Percentiles rank a stretch among this genome's conserved stretches.
Conservation (phyloP, 2,797 vertebrate species). For the Eospalax fontanierii region DNA sequence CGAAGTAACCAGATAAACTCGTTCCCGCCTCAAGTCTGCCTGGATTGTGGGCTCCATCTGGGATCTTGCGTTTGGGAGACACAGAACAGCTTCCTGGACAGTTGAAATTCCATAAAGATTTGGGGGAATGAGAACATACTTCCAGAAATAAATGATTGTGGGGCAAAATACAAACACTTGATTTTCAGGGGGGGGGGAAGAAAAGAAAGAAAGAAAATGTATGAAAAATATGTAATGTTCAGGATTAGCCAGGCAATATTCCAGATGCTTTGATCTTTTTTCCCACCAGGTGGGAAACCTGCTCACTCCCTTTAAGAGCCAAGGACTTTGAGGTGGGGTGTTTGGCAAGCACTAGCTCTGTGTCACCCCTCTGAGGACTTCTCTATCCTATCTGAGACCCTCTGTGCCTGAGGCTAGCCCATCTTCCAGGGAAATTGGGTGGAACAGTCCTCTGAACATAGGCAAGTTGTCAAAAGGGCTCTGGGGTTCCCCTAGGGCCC, state of each 20-base stretch:
- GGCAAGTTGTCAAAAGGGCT: background rate
- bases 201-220: conserved; percentile 10
- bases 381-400: background rate
- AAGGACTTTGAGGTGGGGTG: background rate
- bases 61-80: background rate
- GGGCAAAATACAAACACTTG: conserved; percentile 24
- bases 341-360: background rate
- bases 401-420: background rate
- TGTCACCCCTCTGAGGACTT: background rate
- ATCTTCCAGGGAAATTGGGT: background rate
- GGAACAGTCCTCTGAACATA: background rate
- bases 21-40: background rate
- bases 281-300: background rate
- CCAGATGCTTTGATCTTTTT: background rate
- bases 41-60: background rate
- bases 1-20: conserved; percentile 52
- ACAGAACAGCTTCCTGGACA: background rate
- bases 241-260: background rate
- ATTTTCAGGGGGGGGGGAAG: background rate
- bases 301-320: background rate
- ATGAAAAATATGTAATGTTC: background rate
- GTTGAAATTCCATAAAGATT: background rate
- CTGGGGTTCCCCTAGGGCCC: background rate
- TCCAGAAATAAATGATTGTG: background rate
- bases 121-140: background rate